A percentile compares a stretch with the other conserved stretches of the same genome.
These are phyloP conservation scores for Anastrepha obliqua DNA, from an alignment of 1,140 invertebrate species.

Conservation along the genomic window DNA sequence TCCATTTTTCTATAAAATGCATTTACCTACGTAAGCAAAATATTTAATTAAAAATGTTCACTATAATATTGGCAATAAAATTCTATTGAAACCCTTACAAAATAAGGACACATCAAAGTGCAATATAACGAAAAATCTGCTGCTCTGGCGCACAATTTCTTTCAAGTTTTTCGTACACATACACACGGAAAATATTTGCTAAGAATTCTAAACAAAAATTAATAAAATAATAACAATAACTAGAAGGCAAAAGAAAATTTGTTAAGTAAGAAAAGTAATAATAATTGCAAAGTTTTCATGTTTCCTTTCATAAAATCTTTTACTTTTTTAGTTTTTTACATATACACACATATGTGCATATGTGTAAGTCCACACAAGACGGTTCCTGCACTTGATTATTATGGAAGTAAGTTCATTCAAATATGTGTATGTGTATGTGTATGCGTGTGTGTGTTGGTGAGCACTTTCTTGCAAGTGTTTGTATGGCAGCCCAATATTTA, in stretches of 20 bases:
- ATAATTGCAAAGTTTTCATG: slow-evolving; percentile 44
- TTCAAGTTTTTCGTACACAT: background rate
- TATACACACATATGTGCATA: background rate
- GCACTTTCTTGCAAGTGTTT: background rate
- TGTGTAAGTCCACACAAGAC: background rate
- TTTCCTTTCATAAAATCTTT: background rate
- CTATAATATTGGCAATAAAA: slow-evolving; percentile 1
- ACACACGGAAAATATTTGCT: background rate
- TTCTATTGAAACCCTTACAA: background rate
- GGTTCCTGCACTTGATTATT: background rate
- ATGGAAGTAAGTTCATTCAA: background rate
- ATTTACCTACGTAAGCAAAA: background rate
- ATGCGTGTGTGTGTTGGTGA: background rate
- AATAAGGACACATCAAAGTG: background rate
- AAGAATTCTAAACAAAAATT: slow-evolving; percentile 46
- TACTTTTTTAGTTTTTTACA: background rate
- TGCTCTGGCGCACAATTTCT: background rate
- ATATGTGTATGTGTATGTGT: background rate
- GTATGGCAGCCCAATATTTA: slow-evolving; percentile 42
- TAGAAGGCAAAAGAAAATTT: slow-evolving; percentile 34
- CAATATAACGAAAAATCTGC: background rate
- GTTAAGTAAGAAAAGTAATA: slow-evolving; percentile 22
- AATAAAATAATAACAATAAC: slow-evolving; percentile 42
- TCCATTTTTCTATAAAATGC: background rate
- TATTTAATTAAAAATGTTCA: slow-evolving; percentile 7